These are phyloP conservation scores for Zaprionus taronus DNA, from an alignment of 1,140 invertebrate species.

Conservation along the genomic window DNA sequence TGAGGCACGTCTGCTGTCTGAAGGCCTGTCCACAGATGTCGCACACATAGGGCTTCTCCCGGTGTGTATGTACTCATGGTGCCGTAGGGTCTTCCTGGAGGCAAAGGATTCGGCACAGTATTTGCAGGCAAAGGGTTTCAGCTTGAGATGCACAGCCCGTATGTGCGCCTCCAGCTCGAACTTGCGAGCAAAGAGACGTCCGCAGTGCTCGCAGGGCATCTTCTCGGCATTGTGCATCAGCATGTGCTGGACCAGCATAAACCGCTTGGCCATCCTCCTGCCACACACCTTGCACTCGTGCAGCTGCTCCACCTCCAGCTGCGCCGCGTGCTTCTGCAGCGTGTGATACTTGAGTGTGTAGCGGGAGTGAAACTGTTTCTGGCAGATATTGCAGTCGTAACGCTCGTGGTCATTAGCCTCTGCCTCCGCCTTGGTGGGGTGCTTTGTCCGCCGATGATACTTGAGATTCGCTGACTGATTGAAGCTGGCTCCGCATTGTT, in stretches of 20 bases:
- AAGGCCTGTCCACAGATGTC: conserved; percentile 87
- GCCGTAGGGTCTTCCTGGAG: conserved; percentile 71
- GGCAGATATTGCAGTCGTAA: conserved; percentile 64
- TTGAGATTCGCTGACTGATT: conserved; percentile 76
- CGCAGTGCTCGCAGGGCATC: conserved; percentile 80
- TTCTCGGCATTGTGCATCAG: conserved; percentile 70
- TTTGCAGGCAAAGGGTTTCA: conserved; percentile 71
- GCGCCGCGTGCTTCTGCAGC: conserved; percentile 65
- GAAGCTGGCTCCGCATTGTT: conserved; percentile 75
- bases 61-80: conserved; percentile 90
- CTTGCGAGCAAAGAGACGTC: conserved; percentile 66
- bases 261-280: conserved; percentile 73
- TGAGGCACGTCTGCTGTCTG: conserved; percentile 76
- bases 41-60: conserved; percentile 92
- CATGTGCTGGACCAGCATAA: conserved; percentile 82
- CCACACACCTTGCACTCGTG: conserved; percentile 79
- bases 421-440: conserved; percentile 71
- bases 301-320: conserved; percentile 3
- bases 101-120: conserved; percentile 74
- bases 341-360: conserved; percentile 78
- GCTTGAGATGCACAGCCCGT: conserved; percentile 79
- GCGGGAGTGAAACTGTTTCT: conserved; percentile 77
- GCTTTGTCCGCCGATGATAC: conserved; percentile 73
- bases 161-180: conserved; percentile 81
- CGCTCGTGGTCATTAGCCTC: conserved; percentile 47